Percentiles rank a stretch among this genome's conserved stretches.
These are phyloP conservation scores for Carterocephalus palaemon DNA, from an alignment of 2,888 invertebrate genomes.

Conservation along the genomic window DNA sequence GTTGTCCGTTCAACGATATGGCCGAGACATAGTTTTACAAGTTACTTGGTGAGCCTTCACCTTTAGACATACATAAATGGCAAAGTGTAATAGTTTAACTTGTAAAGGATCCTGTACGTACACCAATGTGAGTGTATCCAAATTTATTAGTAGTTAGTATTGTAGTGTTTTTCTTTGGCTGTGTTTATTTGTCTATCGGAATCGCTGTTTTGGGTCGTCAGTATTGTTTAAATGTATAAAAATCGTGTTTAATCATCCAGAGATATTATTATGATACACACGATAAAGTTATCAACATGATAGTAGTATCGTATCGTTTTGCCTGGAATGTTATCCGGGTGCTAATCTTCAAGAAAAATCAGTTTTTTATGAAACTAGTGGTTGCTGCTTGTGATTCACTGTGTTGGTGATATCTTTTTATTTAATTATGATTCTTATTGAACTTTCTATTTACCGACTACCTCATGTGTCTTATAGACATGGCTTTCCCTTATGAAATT, in stretches of 20 bases:
- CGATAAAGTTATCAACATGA: constrained; percentile 47
- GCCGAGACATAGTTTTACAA: constrained; percentile 39
- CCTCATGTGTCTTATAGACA: no score
- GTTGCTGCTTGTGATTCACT: constrained; percentile 1
- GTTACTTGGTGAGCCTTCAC: constrained; percentile 35
- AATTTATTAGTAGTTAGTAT: no score
- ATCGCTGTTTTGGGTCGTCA: constrained; percentile 63
- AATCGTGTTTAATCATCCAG: constrained; percentile 51
- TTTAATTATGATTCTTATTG: neutral
- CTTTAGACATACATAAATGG: constrained; percentile 28
- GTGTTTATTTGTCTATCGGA: constrained; percentile 51
- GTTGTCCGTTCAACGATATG: constrained; percentile 52
- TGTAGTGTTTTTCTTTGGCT: no score
- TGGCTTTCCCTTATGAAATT: no score
- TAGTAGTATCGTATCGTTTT: constrained; percentile 41
- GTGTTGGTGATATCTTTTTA: constrained; percentile 8
- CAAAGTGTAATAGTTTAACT: constrained; percentile 29
- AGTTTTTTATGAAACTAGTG: no score
- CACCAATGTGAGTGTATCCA: no score
- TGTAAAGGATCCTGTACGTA: constrained; percentile 40
- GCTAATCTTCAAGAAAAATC: constrained; percentile 23
- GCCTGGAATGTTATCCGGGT: constrained; percentile 35
- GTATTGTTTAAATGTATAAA: constrained; percentile 51
- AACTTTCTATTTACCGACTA: no score
- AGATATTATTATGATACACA: no score